Percentiles rank a stretch among this genome's conserved stretches.
Conservation (phyloP, 2,888 invertebrate species). For the Protodeltote pygarga region DNA sequence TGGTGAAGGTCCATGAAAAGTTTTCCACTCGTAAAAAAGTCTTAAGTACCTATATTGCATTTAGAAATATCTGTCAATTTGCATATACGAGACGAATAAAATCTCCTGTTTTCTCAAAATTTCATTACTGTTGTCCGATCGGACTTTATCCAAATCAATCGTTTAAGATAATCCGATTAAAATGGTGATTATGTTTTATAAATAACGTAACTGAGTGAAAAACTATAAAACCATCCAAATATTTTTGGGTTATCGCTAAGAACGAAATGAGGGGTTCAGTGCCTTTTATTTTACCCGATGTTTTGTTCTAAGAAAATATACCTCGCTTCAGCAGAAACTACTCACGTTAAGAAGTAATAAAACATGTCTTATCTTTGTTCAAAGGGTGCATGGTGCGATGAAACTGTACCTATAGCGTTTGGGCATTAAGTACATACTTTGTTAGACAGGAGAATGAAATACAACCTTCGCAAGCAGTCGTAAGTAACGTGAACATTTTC, state of each 20-base stretch:
- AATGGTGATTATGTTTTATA: no score
- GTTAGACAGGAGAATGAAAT: background rate
- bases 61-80: no score
- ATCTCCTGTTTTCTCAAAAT: no score
- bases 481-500: no score
- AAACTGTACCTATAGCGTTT: background rate
- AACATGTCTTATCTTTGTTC: constrained; percentile 11
- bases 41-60: no score
- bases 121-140: no score
- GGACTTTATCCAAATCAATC: no score
- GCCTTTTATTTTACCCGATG: background rate
- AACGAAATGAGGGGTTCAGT: background rate
- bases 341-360: constrained; percentile 12
- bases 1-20: no score
- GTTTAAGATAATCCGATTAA: no score
- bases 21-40: no score
- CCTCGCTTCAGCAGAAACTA: constrained; percentile 4
- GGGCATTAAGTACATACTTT: background rate
- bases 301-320: constrained; percentile 3
- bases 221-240: background rate
- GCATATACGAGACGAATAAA: no score
- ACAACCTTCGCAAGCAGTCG: no score
- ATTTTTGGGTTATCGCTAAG: background rate
- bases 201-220: background rate
- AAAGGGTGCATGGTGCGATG: constrained; percentile 1